Evolutionary conservation across 2,888 invertebrate genomes (phyloP), one percentile per base, ranked within the genome.

Genomic region (Trissolcus brochymenae): DNA sequence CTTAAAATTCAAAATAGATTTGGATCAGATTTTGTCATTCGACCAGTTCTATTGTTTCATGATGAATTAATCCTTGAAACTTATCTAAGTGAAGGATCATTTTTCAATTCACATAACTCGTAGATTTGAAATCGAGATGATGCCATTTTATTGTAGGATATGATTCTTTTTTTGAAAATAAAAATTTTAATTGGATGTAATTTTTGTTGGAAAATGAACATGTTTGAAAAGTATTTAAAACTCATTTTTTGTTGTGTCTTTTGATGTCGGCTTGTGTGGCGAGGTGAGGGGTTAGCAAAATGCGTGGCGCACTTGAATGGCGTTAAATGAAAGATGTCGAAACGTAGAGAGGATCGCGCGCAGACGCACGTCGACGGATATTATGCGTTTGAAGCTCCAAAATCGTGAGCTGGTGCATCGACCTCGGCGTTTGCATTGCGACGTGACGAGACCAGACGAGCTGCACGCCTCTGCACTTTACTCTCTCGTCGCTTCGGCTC

Each of bases 331-430:
- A 59, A 64, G 46, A 72, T 50, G 64, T 72, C 64, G 64, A 66
- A 73, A 60, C 65, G 60, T 55, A 60, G 59, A 55, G 57, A 14
- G 73, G 43, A 54, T 14, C 41, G 56, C 50, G 73, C 73, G 66
- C 61, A 74, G 64, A 51, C 66, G 66, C 73, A 29, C 50, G 73
- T 49, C 57, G 57, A 61, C 55, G 67, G 62, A 56, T 55, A 57
- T 67, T 67, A 57, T 57, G 67, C 67, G 74, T 67, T 67, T 57
- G 56, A 57, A 62, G 62, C 61, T 29, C 57, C 74, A 51, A 74
- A 74, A 74, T 59, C 62, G 67, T 67, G 62, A 74, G 67, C 51
- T 67, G 57, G 74, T 74, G 74, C 72, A 72, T 77, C 72, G 70
- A 72, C 72, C 77, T 72, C 77, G 67, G 9, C 49, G 66, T 66